Evolutionary conservation across 2,113 vertebrate genomes (phyloP), one percentile per base, ranked within the genome.

Genomic region (Maccullochella peelii): DNA sequence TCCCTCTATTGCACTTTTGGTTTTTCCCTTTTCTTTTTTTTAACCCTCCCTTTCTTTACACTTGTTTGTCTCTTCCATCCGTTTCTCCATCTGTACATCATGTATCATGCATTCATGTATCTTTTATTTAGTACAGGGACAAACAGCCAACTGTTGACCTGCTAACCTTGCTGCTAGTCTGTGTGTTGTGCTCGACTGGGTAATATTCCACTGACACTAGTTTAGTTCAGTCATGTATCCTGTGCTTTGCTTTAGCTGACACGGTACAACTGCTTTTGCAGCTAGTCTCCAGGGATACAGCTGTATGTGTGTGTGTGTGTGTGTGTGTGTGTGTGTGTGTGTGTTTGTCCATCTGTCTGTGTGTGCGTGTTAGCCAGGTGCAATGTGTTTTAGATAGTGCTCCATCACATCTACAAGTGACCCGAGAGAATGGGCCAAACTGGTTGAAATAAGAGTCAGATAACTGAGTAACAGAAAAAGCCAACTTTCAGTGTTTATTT

Each of bases 381-480:
- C 38, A 40, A 52, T 77, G 59, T 33, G 63, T 73, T 80, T 75
- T 36, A 21, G 30, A 58, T 44, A 44, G 18, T 30, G 57, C 65
- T 73, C 55, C 25, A 58, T 84, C 36, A 55, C 67, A 57, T 77
- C 38, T 61, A 49, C 20, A 71, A 74, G 38, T 80, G 73, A 91
- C 57, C 70, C 6, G 3, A 69, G 40, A 77, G 21, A 77, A 83
- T 69, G 44, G 70, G 65, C 11, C 73, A 85, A 79, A 79, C 11
- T 72, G 57, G 54, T 86, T 79, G 71, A 88, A 87, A 86, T 70
- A 72, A 86, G n/a, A 44, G 66, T 68, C 18, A 55, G 55, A 79
- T 75, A 52, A 30, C 58, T 10, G 47, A 66, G 27, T 16, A 18
- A 71, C 18, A 40, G 18, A 81, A 57, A 18, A 54, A 62, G n/a